A percentile compares a stretch with the other conserved stretches of the same genome.
Conservation (phyloP, 2,797 vertebrate species). For the Threskiornis aethiopicus region DNA sequence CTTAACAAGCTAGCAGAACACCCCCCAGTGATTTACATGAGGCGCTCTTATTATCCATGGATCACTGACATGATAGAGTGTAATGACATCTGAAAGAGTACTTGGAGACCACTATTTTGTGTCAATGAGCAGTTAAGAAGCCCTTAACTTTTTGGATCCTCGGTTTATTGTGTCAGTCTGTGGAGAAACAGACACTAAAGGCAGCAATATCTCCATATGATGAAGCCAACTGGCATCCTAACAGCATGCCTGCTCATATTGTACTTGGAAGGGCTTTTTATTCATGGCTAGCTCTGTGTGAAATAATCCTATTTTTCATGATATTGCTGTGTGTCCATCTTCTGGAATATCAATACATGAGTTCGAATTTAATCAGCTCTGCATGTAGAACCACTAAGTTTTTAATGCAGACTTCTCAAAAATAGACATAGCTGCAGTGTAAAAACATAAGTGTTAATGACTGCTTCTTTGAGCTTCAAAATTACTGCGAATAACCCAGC, state of each 20-base stretch:
- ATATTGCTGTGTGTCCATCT: neutral
- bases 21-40: constrained; percentile 34
- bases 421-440: neutral
- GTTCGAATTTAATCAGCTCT: neutral
- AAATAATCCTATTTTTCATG: constrained; percentile 32
- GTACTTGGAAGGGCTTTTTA: constrained; percentile 39
- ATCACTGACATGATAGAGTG: constrained; percentile 37
- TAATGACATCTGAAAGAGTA: constrained; percentile 49
- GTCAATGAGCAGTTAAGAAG: constrained; percentile 60
- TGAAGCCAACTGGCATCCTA: constrained; percentile 56
- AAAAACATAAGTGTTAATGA: neutral
- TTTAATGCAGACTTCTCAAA: constrained; percentile 15
- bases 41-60: constrained; percentile 24
- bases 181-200: constrained; percentile 55
- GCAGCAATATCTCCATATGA: constrained; percentile 44
- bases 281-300: constrained; percentile 23
- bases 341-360: neutral
- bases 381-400: neutral
- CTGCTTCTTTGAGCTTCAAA: neutral
- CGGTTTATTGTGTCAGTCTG: constrained; percentile 51
- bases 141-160: constrained; percentile 38
- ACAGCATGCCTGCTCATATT: constrained; percentile 38
- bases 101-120: constrained; percentile 54
- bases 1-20: constrained; percentile 47
- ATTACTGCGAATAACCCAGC: neutral